A percentile compares a stretch with the other conserved stretches of the same genome.
Conservation (phyloP, 2,888 invertebrate genomes). For the Cactoblastis cactorum region DNA sequence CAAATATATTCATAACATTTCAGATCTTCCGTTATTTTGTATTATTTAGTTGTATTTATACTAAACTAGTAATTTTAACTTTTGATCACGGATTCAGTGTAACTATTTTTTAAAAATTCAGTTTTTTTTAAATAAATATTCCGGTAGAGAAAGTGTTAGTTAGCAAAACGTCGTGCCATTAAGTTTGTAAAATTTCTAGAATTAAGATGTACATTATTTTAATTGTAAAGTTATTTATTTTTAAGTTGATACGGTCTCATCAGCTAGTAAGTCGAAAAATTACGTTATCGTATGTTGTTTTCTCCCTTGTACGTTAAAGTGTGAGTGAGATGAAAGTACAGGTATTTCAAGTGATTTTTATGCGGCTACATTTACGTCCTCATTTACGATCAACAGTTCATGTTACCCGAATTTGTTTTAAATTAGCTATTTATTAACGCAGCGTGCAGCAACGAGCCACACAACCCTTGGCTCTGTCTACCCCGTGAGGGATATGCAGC, state of each 20-base stretch:
- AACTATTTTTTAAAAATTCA: background rate
- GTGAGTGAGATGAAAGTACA: background rate
- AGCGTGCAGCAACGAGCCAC: too few species aligned
- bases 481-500: too few species aligned
- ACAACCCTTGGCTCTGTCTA: too few species aligned
- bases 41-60: background rate
- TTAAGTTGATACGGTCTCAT: constrained; percentile 39
- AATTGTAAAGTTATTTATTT: constrained; percentile 53
- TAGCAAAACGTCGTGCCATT: constrained; percentile 30
- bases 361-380: too few species aligned
- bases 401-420: too few species aligned
- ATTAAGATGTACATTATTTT: constrained; percentile 37
- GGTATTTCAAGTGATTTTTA: too few species aligned
- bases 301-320: constrained; percentile 1
- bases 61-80: too few species aligned
- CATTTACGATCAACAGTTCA: too few species aligned
- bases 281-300: background rate
- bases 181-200: constrained; percentile 37
- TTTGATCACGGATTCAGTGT: too few species aligned
- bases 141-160: background rate
- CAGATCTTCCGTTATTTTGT: background rate
- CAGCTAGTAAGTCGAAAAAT: background rate
- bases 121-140: background rate
- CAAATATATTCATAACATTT: background rate
- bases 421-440: too few species aligned